Evolutionary conservation across 2,797 vertebrate genomes (phyloP).

Genomic region (Arctocebus calabarensis): DNA sequence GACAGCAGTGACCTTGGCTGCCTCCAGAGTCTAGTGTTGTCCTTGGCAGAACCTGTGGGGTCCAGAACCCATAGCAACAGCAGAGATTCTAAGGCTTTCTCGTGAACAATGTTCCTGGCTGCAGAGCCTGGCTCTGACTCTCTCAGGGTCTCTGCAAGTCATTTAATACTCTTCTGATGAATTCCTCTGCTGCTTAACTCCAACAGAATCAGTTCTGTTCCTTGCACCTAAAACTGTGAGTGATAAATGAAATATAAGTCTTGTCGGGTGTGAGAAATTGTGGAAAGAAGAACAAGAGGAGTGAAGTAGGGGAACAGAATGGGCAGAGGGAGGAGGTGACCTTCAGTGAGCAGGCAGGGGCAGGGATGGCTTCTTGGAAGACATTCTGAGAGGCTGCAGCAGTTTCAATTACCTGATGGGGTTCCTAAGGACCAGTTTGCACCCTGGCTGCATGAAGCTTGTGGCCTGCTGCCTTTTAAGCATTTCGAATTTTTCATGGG

Average conservation of each 20-base stretch:
- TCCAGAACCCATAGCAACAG: not conserved
- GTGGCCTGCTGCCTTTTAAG: not conserved
- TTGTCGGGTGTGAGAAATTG: not conserved
- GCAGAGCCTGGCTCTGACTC: not conserved
- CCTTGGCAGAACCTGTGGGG: not conserved
- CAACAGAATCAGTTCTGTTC: not conserved
- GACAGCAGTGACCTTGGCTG: not conserved
- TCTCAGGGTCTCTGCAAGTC: not conserved
- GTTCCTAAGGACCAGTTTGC: not conserved
- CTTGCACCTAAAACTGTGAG: not conserved
- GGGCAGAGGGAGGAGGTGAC: not conserved
- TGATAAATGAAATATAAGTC: not conserved
- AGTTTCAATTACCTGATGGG: not conserved
- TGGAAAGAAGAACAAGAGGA: not conserved
- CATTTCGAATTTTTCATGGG: not conserved
- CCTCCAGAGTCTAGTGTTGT: no score
- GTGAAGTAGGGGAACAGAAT: not conserved
- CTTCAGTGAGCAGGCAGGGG: not conserved
- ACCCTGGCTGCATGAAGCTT: not conserved
- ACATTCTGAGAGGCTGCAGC: not conserved
- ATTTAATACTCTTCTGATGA: not conserved
- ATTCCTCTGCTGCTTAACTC: conserved; percentile 11
- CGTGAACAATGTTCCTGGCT: not conserved
- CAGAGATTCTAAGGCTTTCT: not conserved
- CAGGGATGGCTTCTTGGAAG: not conserved